Percentiles rank a stretch among this genome's conserved stretches.
These are phyloP conservation scores for Ctenosaura bakeri DNA, from an alignment of 2,797 vertebrate genomes.

Conservation along the genomic window DNA sequence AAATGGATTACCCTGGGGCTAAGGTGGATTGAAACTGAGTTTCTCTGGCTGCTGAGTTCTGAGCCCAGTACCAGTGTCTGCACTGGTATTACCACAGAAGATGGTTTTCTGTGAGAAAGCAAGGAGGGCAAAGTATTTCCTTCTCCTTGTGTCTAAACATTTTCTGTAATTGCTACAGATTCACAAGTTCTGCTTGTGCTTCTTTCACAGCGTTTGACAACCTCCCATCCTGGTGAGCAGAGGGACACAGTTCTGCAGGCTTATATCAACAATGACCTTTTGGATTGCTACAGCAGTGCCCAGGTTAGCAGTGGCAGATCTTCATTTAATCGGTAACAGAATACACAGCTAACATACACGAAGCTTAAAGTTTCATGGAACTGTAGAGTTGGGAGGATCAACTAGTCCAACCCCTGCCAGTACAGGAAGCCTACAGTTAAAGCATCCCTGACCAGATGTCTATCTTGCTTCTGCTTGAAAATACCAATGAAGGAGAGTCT, in stretches of 20 bases:
- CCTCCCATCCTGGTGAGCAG: constrained; percentile 94
- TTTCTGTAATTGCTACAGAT: too few species aligned
- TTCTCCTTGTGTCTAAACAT: neutral
- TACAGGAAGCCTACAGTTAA: neutral
- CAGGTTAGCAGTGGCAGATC: constrained; percentile 82
- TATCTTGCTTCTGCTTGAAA: neutral
- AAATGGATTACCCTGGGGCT: neutral
- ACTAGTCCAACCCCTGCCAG: neutral
- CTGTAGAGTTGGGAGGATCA: neutral
- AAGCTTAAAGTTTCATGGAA: neutral
- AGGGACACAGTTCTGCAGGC: constrained; percentile 94
- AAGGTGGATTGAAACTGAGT: neutral
- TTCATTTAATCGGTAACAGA: too few species aligned
- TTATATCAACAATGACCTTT: constrained; percentile 92
- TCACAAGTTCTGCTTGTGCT: neutral
- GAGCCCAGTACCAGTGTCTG: neutral
- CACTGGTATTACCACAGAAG: too few species aligned
- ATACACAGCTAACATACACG: neutral
- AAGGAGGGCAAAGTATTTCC: neutral
- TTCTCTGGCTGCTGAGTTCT: neutral
- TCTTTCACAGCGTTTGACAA: constrained; percentile 89
- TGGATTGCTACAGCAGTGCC: constrained; percentile 84
- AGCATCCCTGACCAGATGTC: neutral
- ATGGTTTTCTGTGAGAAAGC: neutral
- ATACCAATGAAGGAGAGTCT: neutral